Evolutionary conservation across 2,797 vertebrate species (phyloP), one percentile per base, ranked within the genome.

Genomic region (Prunella strophiata): DNA sequence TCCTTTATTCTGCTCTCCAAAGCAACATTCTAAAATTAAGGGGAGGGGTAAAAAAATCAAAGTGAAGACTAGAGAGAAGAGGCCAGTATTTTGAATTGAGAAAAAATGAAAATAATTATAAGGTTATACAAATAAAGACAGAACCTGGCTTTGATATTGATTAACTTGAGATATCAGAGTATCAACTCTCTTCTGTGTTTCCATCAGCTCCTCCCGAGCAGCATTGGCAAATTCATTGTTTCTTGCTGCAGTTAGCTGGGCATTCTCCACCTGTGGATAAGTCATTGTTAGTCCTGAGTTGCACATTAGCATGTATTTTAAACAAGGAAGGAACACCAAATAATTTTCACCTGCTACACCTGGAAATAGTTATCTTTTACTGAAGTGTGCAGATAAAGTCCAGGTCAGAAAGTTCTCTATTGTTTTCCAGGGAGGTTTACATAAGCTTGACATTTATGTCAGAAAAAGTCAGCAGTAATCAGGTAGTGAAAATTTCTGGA

Each of bases 191-290:
- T 96, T 63, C 85, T 96, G 98, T 13, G 97, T 96, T 85, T 94
- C 94, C 19, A 85, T 96, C 58, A 99, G 97, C 80, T 99, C 98
- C 3, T 98, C 98, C 80, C 76, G 97, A n/a, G 98, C 98, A 40
- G 97, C 96, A 2, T 75, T 97, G 29, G 97, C 98, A 25, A 95
- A 78, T 13, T 97, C 96, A 6, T 85, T 98, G 17, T 97, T 98
- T 91, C 97, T 98, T 77, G 96, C 38, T 3, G 97, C 98, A 30
- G 97, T 86, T 83, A 97, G 91, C 71, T 98, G 97, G 5, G 98
- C 98, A 23, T 98, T 99, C 93, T 98, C 97, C 65, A 99, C 66
- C 98, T 99, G 82, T 48, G n/a, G 58, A 71, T 42, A 93, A 92
- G 11, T 62, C 55, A 84, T 27, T 38, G 43, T 91, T 78, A 95